Evolutionary conservation across 2,888 invertebrate species (phyloP), one percentile per base, ranked within the genome.

Genomic region (Agrilus cyanescens): DNA sequence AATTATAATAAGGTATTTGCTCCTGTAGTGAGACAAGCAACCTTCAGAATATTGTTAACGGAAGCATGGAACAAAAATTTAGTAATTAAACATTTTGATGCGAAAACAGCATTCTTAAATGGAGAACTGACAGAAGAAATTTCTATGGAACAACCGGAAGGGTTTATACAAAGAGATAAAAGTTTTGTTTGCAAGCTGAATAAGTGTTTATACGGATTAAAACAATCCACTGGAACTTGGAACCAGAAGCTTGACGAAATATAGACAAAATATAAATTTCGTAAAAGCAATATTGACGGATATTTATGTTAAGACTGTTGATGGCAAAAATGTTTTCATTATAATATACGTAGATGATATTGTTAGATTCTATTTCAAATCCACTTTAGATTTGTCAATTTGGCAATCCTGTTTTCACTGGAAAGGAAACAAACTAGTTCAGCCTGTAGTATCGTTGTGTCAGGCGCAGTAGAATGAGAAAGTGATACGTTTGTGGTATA

Each of bases 341-440:
- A 12, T 13, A 16, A 39, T 39, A 32, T 39, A 39, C 12, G 32
- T 39, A 39, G 39, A 39, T 39, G 39, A 39, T n/a, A 32, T 39
- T 18, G n/a, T n/a, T n/a, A n/a, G n/a, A n/a, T n/a, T n/a, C n/a
- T n/a, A n/a, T n/a, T n/a, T n/a, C n/a, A n/a, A n/a, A n/a, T n/a
- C n/a, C n/a, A n/a, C n/a, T n/a, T n/a, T n/a, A n/a, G n/a, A n/a
- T n/a, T n/a, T n/a, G n/a, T n/a, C n/a, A n/a, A n/a, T n/a, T n/a
- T n/a, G n/a, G n/a, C n/a, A n/a, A n/a, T n/a, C n/a, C n/a, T n/a
- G n/a, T n/a, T n/a, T n/a, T n/a, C n/a, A n/a, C n/a, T n/a, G n/a
- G n/a, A n/a, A n/a, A n/a, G n/a, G n/a, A n/a, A n/a, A n/a, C n/a
- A n/a, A n/a, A n/a, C n/a, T n/a, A n/a, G n/a, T n/a, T n/a, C n/a